A percentile compares a stretch with the other conserved stretches of the same genome.
Conservation (phyloP, 2,888 invertebrate genomes). For the Steinernema hermaphroditum region DNA sequence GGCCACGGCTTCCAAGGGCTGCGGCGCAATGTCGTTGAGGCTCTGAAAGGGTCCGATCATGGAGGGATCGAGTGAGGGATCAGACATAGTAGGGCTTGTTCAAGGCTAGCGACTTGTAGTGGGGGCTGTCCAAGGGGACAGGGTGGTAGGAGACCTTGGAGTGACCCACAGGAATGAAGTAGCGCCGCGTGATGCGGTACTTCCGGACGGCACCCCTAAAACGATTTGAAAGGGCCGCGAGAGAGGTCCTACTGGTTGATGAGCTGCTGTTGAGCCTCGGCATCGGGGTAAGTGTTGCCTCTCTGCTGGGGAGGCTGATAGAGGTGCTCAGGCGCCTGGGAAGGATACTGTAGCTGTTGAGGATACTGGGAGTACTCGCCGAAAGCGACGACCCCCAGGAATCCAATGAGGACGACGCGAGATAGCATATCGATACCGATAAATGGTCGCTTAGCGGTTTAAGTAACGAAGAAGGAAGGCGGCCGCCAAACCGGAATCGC, state of each 20-base stretch:
- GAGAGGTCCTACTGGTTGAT: background rate
- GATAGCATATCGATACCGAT: background rate
- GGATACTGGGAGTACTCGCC: background rate
- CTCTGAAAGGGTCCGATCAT: too few species aligned
- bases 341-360: background rate
- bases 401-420: background rate
- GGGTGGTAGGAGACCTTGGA: conserved; percentile 9
- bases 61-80: too few species aligned
- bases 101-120: too few species aligned
- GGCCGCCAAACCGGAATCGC: too few species aligned
- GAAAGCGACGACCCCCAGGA: background rate
- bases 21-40: background rate
- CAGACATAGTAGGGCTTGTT: too few species aligned
- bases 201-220: background rate
- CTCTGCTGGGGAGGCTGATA: background rate
- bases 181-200: conserved; percentile 1
- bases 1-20: background rate
- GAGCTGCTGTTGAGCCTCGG: conserved; percentile 2
- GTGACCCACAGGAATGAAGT: conserved; percentile 9
- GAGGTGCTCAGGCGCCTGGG: background rate
- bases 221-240: background rate
- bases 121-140: too few species aligned
- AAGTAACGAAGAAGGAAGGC: background rate
- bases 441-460: background rate
- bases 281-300: background rate